Evolutionary conservation across 2,888 invertebrate genomes (phyloP), one percentile per base, ranked within the genome.

Genomic region (Watsonalla cultraria): DNA sequence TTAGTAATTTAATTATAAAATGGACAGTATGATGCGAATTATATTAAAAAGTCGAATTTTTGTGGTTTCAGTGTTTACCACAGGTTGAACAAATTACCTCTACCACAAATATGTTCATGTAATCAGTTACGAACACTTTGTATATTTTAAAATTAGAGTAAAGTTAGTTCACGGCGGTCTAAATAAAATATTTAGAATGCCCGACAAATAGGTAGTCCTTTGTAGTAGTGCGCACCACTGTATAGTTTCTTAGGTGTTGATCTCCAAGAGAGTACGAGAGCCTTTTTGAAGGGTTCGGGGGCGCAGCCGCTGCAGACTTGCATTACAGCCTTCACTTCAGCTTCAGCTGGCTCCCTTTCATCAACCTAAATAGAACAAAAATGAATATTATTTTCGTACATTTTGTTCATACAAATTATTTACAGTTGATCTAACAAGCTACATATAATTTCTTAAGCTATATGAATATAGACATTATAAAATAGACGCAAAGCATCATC

Each of bases 331-430:
- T 92, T 94, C 0, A 96, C 96, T 80, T 96, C 96, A 37, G 94
- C 95, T 77, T 96, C 96, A 0, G 96, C 96, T 0, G 96, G 96
- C 68, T 96, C 96, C 46, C 95, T 91, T 68, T 95, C 96, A 57
- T 95, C 94, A 51, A 92, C 91, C 82, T 93, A n/a, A n/a, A n/a
- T 86, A 5, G 90, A 82, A 63, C 84, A 51, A 39, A 50, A 51
- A 39, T 46, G 39, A 33, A 1, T 34, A n/a, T n/a, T n/a, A n/a
- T n/a, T n/a, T n/a, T n/a, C n/a, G n/a, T n/a, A n/a, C n/a, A n/a
- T n/a, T n/a, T n/a, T n/a, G n/a, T n/a, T n/a, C n/a, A n/a, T n/a
- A n/a, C n/a, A n/a, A n/a, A n/a, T n/a, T n/a, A n/a, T n/a, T n/a
- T n/a, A n/a, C n/a, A n/a, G n/a, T n/a, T n/a, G n/a, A n/a, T n/a